phyloP scores from a whole-genome alignment of 2,797 vertebrate species.

The Acrossocheilus wenchowensis region DNA sequence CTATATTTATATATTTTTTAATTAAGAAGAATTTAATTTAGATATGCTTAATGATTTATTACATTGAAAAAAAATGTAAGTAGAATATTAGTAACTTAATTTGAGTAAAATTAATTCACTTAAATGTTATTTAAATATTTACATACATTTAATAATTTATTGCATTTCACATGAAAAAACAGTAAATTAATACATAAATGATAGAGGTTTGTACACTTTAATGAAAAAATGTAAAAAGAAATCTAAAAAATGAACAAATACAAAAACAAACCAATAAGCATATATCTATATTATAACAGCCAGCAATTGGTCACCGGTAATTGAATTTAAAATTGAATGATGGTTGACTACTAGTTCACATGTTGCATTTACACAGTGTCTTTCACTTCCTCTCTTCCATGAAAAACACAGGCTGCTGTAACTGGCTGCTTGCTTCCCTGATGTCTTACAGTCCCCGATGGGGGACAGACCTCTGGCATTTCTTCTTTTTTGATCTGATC shows the following conservation, averaged over 20 bases:
- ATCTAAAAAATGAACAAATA: neutral
- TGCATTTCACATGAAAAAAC: neutral
- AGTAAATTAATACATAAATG: neutral
- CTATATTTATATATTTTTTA: neutral
- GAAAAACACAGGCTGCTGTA: neutral
- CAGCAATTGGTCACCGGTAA: neutral
- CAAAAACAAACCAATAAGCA: neutral
- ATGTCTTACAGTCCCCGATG: constrained; percentile 14
- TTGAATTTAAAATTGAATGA: neutral
- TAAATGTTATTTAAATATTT: neutral
- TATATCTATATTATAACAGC: neutral
- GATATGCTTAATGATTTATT: neutral
- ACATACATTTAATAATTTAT: neutral
- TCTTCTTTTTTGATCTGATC: constrained; percentile 8
- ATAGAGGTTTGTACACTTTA: neutral
- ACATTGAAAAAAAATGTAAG: neutral
- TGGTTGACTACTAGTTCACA: neutral
- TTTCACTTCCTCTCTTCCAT: neutral
- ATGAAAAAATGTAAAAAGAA: neutral
- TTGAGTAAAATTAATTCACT: neutral
- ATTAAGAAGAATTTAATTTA: neutral
- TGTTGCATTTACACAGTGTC: neutral
- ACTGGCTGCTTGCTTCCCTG: neutral
- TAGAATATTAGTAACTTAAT: neutral
- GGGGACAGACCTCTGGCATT: constrained; percentile 14